Evolutionary conservation across 1,140 invertebrate genomes (phyloP).

Genomic region (Aphelenchoides avenae): DNA sequence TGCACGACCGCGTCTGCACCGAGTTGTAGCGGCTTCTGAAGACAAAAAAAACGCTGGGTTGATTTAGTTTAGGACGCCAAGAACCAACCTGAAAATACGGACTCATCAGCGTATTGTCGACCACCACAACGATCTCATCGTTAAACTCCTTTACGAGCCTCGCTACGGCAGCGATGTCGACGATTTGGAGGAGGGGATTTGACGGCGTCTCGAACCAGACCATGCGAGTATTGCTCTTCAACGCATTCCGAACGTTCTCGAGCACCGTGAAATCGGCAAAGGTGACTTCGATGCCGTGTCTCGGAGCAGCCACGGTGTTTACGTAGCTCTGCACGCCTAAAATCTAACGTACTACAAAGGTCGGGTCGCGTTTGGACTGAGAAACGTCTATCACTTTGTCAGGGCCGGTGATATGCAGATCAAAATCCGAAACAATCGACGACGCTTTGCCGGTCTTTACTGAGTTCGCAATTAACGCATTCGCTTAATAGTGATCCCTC

Average conservation of each 20-base stretch:
- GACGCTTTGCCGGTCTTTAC: constrained; percentile 3
- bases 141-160: constrained; percentile 67
- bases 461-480: too few species aligned
- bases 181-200: constrained; percentile 85
- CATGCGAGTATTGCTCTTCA: constrained; percentile 82
- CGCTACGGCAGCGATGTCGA: constrained; percentile 76
- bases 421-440: constrained; percentile 22
- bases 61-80: not conserved
- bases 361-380: constrained; percentile 18
- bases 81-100: constrained; percentile 80
- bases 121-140: constrained; percentile 73
- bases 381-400: constrained; percentile 9
- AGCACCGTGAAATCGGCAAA: constrained; percentile 73
- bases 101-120: constrained; percentile 94
- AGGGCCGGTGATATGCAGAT: too few species aligned
- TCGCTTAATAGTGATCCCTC: too few species aligned
- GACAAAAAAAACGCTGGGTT: constrained; percentile 28
- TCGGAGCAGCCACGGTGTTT: constrained; percentile 59
- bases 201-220: constrained; percentile 95
- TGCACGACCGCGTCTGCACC: constrained; percentile 88
- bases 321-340: constrained; percentile 69
- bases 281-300: constrained; percentile 58
- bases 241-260: constrained; percentile 68
- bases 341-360: too few species aligned
- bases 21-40: constrained; percentile 74